A percentile compares a stretch with the other conserved stretches of the same genome.
These are phyloP conservation scores for Bagarius yarrelli DNA, from an alignment of 2,113 vertebrate species.

Conservation along the genomic window DNA sequence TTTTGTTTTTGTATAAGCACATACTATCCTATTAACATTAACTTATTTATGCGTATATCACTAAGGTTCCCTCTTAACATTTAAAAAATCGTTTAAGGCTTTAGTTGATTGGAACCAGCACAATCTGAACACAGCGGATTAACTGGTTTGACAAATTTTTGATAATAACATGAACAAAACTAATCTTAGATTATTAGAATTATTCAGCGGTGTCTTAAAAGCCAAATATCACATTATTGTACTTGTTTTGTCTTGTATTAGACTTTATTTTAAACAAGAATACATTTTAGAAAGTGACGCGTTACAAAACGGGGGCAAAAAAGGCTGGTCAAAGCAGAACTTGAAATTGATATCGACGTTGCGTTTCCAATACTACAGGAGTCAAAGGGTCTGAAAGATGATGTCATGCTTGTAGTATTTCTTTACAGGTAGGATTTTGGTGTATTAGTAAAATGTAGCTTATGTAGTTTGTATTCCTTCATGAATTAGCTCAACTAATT, in stretches of 20 bases:
- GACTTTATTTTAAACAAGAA: not conserved
- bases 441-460: too few species aligned
- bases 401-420: too few species aligned
- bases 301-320: too few species aligned
- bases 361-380: too few species aligned
- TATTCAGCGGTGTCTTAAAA: not conserved
- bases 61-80: not conserved
- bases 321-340: too few species aligned
- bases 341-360: too few species aligned
- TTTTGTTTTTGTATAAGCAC: too few species aligned
- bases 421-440: too few species aligned
- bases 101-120: not conserved
- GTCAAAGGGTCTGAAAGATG: too few species aligned
- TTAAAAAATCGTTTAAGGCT: not conserved
- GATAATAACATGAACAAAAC: not conserved
- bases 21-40: not conserved
- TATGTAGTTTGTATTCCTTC: too few species aligned
- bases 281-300: too few species aligned
- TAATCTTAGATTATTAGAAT: constrained; percentile 4
- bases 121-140: not conserved
- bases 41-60: not conserved
- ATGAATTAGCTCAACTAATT: too few species aligned
- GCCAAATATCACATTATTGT: not conserved
- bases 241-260: not conserved
- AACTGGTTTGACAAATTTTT: not conserved